Conservation (phyloP, 1,140 invertebrate species). For the Diachasmimorpha longicaudata region DNA sequence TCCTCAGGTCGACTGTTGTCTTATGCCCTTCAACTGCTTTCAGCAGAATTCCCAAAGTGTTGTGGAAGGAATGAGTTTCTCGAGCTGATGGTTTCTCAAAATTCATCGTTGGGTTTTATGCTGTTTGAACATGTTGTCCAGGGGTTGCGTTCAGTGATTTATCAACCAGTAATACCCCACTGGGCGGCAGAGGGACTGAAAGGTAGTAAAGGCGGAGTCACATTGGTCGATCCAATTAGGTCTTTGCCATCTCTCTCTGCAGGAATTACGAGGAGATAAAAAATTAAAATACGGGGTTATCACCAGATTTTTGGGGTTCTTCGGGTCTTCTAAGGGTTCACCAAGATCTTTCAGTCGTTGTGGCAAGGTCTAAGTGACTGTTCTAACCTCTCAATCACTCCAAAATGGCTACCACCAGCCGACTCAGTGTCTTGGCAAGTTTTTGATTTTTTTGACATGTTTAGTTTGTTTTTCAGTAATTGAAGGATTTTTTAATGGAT, state of each 20-base stretch:
- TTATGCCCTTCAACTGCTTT: conserved; percentile 69
- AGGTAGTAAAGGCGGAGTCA: too few relatives aligned
- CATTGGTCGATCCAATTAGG: background rate
- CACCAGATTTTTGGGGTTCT: background rate
- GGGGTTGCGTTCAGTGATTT: too few relatives aligned
- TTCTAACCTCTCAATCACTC: background rate
- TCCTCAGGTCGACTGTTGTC: conserved; percentile 72
- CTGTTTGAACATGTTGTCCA: too few relatives aligned
- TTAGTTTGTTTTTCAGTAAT: background rate
- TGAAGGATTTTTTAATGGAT: background rate
- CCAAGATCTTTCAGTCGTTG: background rate
- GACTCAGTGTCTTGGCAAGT: background rate
- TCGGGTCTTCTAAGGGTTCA: background rate
- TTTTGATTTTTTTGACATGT: background rate
- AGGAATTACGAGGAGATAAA: background rate
- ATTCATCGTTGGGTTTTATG: background rate
- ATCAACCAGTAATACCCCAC: too few relatives aligned
- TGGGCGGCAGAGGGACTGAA: too few relatives aligned
- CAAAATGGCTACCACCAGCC: conserved; percentile 5
- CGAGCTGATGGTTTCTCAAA: background rate
- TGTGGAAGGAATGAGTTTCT: conserved; percentile 65
- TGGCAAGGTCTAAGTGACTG: background rate
- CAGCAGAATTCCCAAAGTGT: conserved; percentile 67
- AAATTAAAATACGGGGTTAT: background rate
- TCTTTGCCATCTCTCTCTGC: background rate